phyloP scores from a whole-genome alignment of 2,113 vertebrate genomes.

The Petrocephalus microphthalmus region DNA sequence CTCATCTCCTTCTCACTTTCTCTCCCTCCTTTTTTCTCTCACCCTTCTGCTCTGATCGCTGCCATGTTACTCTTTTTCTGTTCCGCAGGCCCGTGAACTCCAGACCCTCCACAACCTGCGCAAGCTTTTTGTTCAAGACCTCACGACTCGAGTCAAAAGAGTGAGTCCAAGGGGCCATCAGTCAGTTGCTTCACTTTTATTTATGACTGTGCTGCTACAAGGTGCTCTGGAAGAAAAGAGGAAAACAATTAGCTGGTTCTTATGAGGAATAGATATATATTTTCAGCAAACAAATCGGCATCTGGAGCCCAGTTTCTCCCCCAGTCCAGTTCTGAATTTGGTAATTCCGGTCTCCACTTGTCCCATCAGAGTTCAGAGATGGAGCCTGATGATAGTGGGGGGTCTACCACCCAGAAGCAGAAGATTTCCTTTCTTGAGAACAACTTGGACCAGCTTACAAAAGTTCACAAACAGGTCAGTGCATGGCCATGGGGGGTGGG shows the following conservation, averaged over 20 bases:
- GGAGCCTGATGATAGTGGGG: constrained; percentile 74
- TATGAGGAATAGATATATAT: not conserved
- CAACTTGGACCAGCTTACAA: constrained; percentile 91
- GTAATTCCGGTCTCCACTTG: not conserved
- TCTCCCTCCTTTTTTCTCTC: constrained; percentile 2
- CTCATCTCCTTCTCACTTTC: not conserved
- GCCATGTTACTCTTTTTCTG: not conserved
- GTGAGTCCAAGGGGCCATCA: constrained; percentile 33
- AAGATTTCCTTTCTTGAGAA: constrained; percentile 96
- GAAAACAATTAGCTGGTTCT: not conserved
- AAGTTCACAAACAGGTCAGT: constrained; percentile 91
- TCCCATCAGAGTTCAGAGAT: constrained; percentile 69
- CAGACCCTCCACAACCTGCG: constrained; percentile 76
- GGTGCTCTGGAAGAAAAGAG: not conserved
- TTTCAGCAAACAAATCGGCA: not conserved
- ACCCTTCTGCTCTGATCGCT: not conserved
- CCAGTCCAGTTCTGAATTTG: not conserved
- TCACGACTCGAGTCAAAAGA: constrained; percentile 72
- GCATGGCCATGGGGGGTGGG: not conserved
- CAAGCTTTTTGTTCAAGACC: constrained; percentile 78
- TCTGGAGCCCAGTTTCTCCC: not conserved
- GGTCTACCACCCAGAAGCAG: constrained; percentile 81
- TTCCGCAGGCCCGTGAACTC: constrained; percentile 72
- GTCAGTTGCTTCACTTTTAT: not conserved
- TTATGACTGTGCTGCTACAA: not conserved